Evolutionary conservation across 2,888 invertebrate species (phyloP), one percentile per base, ranked within the genome.

Genomic region (Eugnorisma glareosa): DNA sequence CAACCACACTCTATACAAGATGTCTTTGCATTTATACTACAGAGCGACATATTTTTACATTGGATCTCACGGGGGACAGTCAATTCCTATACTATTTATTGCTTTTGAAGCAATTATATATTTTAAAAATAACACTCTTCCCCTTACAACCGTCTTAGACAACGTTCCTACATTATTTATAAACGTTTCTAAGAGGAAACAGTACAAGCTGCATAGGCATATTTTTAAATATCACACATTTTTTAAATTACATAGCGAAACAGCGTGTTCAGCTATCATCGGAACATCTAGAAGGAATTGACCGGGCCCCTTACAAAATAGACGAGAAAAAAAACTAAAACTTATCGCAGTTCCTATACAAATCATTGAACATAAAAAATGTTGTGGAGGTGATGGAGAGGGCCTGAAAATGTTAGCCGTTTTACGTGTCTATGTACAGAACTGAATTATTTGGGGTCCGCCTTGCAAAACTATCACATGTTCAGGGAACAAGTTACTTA

Each of bases 301-400:
- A 96, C 89, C 92, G 90, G 90, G 93, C 96, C 96, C 95, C 91
- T 93, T 92, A 93, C 94, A 93, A 91, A 90, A 82, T 90, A 89
- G 89, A 91, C 89, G 90, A 90, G 75, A 89, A 89, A 89, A 91
- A 94, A 81, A 85, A 93, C 91, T 93, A 94, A 94, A 94, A 95
- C 94, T 94, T 94, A 95, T 94, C 93, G 91, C 91, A 87, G 86
- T 92, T 91, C 91, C 92, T 95, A 94, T 93, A 95, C 94, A 96
- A 93, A 93, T 93, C 90, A 90, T 93, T 92, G 92, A 94, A 94
- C 93, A 92, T 93, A 88, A 90, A 89, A 91, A 90, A 90, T 85
- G 86, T 89, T 91, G 90, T 88, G 89, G 91, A 92, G 90, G 92
- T 92, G 92, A 88, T 89, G 88, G 85, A 92, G 91, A 93, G 92